Evolutionary conservation across 2,888 invertebrate species (phyloP), one percentile per base, ranked within the genome.

Genomic region (Agrenia bidenticulata): DNA sequence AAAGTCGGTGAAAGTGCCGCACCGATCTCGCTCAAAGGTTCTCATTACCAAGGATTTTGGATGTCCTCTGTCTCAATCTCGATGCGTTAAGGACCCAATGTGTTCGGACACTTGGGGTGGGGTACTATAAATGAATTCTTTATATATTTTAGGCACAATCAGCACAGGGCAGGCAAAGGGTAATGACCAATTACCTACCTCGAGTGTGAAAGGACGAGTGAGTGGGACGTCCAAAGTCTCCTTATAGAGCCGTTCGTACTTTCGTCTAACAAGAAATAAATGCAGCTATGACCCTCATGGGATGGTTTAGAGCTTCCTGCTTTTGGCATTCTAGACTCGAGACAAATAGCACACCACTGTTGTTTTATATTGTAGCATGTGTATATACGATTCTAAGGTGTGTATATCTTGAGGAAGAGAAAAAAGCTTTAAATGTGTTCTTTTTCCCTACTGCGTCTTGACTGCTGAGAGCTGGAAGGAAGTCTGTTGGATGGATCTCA

Each of bases 201-300:
- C 51, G 51, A 23, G 51, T 23, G 23, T 51, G 24, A 24, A 13
- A 23, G 51, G 51, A 17, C 21, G 45, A 32, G 64, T 60, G 67
- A 66, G 66, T 67, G 66, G 66, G 66, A 66, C 69, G 69, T 70
- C 67, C 66, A 61, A 72, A 64, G 69, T 63, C 64, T 72, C 70
- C 70, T 71, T 24, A 11, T 70, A 70, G 72, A 68, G 68, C 63
- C 67, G 66, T 74, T 72, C 62, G 56, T 69, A 64, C 72, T 72
- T 74, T 70, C 72, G 66, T 69, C 72, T 70, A 71, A 63, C 72
- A 70, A 70, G 70, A 69, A 74, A 74, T 74, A 74, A 74, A 69
- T 71, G 69, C 66, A 53, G 61, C 50, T 67, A 74, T 67, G 70
- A 60, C 58, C 67, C 74, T 64, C 74, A 23, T 26, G 72, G 72